Percentiles rank a stretch among this genome's conserved stretches.
These are phyloP conservation scores for Galago senegalensis DNA, from an alignment of 2,797 vertebrate genomes.

Conservation along the genomic window DNA sequence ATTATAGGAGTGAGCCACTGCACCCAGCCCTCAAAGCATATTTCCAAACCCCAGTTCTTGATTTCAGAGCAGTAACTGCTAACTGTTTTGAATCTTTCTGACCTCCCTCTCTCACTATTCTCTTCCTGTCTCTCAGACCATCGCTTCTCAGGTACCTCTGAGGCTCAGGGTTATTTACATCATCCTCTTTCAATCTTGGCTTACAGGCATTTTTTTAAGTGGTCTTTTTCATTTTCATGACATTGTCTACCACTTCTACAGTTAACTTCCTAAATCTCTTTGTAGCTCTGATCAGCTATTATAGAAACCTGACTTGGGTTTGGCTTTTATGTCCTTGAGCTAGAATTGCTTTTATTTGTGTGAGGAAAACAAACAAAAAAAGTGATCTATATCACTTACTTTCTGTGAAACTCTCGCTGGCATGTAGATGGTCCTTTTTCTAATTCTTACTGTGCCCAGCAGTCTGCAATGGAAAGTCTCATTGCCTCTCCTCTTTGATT, in stretches of 20 bases:
- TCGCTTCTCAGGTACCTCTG: not conserved
- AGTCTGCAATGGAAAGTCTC: not conserved
- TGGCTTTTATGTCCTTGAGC: not conserved
- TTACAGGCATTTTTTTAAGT: not conserved
- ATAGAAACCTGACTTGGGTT: not conserved
- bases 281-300: not conserved
- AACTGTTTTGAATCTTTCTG: not conserved
- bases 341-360: not conserved
- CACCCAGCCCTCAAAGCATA: too few relatives aligned
- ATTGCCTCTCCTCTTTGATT: not conserved
- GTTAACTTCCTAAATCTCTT: constrained; percentile 19
- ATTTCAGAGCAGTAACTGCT: not conserved
- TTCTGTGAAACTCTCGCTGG: not conserved
- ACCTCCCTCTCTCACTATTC: not conserved
- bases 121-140: not conserved
- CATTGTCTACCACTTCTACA: not conserved
- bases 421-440: not conserved
- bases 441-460: not conserved
- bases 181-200: not conserved
- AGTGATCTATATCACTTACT: not conserved
- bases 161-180: not conserved
- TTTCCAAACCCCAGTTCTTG: not conserved
- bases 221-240: not conserved
- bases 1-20: too few relatives aligned
- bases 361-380: not conserved